phyloP scores from a whole-genome alignment of 2,888 invertebrate species.

The Copidosoma aretas region DNA sequence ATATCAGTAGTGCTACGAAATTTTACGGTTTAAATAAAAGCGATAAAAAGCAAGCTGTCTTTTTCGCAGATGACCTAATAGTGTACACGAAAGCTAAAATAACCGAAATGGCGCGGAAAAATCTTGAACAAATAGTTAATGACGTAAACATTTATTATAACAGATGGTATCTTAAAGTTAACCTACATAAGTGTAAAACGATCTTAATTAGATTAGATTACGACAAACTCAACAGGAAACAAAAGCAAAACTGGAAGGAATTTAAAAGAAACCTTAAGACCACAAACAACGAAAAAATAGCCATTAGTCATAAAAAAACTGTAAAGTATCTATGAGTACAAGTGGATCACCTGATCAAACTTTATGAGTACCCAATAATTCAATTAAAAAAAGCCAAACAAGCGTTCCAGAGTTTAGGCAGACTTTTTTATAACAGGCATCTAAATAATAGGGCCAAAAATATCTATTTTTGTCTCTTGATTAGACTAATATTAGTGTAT shows the following conservation, averaged over 20 bases:
- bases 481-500: conserved; percentile 25
- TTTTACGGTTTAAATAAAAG: no score
- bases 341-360: conserved; percentile 19
- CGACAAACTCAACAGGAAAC: background rate
- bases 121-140: no score
- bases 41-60: no score
- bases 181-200: conserved; percentile 32
- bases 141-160: no score
- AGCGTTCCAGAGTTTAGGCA: background rate
- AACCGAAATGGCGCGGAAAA: no score
- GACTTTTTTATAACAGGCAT: conserved; percentile 36
- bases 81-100: no score
- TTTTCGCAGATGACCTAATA: no score
- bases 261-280: conserved; percentile 26
- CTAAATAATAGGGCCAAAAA: conserved; percentile 23
- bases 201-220: conserved; percentile 30
- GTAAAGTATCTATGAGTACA: conserved; percentile 33
- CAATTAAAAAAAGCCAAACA: conserved; percentile 30
- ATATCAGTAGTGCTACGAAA: no score
- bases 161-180: conserved; percentile 30
- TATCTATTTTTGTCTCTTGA: conserved; percentile 24
- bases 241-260: conserved; percentile 11
- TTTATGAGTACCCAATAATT: conserved; percentile 10
- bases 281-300: background rate
- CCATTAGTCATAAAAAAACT: background rate